phyloP scores from a whole-genome alignment of 35 echinoderm and acorn worm species.

The Strongylocentrotus purpuratus region DNA sequence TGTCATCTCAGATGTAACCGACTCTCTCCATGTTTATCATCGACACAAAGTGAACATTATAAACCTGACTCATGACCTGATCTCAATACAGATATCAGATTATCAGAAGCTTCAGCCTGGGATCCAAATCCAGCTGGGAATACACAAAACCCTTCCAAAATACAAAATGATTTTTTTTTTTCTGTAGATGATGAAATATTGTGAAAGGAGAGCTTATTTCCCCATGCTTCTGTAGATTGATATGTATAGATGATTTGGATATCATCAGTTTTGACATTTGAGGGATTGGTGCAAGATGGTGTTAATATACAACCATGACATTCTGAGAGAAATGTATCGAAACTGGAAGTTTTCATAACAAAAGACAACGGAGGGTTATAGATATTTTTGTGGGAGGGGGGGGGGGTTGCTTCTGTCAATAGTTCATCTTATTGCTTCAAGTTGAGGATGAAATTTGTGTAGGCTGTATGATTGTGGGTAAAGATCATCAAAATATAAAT shows the following conservation, averaged over 20 bases:
- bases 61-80: conserved; percentile 26
- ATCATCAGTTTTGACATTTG: not conserved
- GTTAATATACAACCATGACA: too few relatives aligned
- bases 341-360: too few relatives aligned
- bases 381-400: too few relatives aligned
- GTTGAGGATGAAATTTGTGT: too few relatives aligned
- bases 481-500: too few relatives aligned
- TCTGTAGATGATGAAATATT: not conserved
- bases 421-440: too few relatives aligned
- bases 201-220: not conserved
- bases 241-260: not conserved
- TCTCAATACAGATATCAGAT: conserved; percentile 17
- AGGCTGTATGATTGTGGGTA: too few relatives aligned
- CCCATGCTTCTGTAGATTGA: not conserved
- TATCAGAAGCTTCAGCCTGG: not conserved
- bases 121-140: not conserved
- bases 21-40: not conserved
- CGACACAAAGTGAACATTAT: not conserved
- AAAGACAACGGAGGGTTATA: too few relatives aligned
- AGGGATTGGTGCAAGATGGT: not conserved
- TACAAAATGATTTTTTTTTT: not conserved
- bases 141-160: not conserved
- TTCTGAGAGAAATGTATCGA: too few relatives aligned
- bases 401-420: too few relatives aligned
- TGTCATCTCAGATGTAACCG: not conserved